Base-by-base conservation (phyloP, 1,140 invertebrate genomes). In the Yoshiicerus persimilis region DNA sequence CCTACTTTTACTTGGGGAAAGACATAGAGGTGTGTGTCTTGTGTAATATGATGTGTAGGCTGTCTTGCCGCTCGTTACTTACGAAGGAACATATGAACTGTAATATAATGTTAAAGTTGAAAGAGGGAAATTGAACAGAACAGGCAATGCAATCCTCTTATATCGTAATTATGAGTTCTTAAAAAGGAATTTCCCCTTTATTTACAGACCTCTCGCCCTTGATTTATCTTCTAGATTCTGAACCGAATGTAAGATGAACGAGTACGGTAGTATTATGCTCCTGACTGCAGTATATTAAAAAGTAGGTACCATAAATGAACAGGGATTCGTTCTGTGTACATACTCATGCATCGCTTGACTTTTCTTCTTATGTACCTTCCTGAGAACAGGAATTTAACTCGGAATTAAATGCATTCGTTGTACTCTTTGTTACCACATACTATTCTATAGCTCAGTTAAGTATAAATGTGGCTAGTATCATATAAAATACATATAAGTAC, bases 151-250 rank as follows among this genome's bases (percentile, higher is more conserved):
- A 80, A 38, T 34, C 75, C 34, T 38, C 75, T 80, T 80, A 80
- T 80, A 80, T 36, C 75, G 75, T 80, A 80, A 80, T 80, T 80
- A 80, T 80, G 34, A 80, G 32, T 80, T 80, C 75, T 80, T 80
- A 80, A 80, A 80, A 80, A 80, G 75, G 75, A 80, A 80, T 80
- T 80, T 80, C 75, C 75, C 75, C 75, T 80, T 80, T 80, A 80
- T 80, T 80, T 80, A 80, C 75, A 80, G 75, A 36, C 75, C 75
- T 80, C 75, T 80, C 75, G 34, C 32, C 75, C 75, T 34, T 80
- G 75, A 80, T 80, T 80, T 80, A 80, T 80, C 75, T 80, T 10
- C 75, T 80, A 20, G n/a, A 80, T 23, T 80, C 75, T 80, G 34
- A 36, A 36, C 32, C 34, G 75, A 80, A 32, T 38, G 75, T 9